Base-by-base conservation (phyloP, 2,888 invertebrate species). In the Phengaris arion region DNA sequence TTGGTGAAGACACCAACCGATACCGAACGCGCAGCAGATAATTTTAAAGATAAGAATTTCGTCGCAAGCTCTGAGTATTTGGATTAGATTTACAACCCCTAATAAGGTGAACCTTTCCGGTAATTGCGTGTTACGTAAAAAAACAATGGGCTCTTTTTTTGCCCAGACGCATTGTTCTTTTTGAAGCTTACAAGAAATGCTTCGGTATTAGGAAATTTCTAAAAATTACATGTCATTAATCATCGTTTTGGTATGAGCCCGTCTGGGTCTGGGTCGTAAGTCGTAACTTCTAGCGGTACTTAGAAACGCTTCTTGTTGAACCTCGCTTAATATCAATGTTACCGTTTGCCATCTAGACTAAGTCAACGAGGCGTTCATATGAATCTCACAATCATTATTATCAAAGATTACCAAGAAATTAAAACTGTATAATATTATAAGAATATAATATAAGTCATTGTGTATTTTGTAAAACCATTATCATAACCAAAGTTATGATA, bases 71-170 rank as follows among this genome's bases (percentile, higher is more conserved):
- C 48, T 69, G 48, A 69, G 48, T 69, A 69, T 69, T 69, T 69
- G n/a, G 69, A 48, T 48, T 48, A 69, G 48, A 69, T 46, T 69
- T 69, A 69, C 69, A 69, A 69, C 69, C 69, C 69, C 48, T 10
- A 69, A 69, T 48, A 69, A 69, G 13, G 46, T 6, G 68, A 15
- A 48, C 69, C 69, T 69, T 69, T 69, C 69, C 10, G 48, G 15
- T 69, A 48, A 69, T 48, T 69, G 46, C 69, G 48, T 69, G 46
- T 69, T 69, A 69, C 48, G 69, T 69, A n/a, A 8, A 69, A 69
- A 69, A 69, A 48, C 69, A 69, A 64, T 64, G 35, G 69, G 15
- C 69, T 6, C 46, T 13, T 69, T 69, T 22, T 68, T 69, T 48
- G 48, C 15, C 69, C 9, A n/a, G n/a, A 15, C 69, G 3, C 69